phyloP scores from a whole-genome alignment of 2,113 vertebrate species.

The Oceanodroma tethys region DNA sequence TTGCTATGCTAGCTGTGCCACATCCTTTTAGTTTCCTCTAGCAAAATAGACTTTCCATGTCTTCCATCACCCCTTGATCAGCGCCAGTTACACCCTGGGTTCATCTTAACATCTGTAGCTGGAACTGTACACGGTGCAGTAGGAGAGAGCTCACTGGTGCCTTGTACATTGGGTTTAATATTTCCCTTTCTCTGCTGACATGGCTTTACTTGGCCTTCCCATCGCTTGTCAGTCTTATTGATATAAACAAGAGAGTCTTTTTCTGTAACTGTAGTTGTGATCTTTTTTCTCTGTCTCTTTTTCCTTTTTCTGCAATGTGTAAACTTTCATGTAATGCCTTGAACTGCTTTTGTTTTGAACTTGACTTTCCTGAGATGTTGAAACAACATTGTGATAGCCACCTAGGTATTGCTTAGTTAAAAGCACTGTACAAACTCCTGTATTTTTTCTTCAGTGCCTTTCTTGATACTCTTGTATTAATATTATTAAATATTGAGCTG shows the following conservation, averaged over 20 bases:
- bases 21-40: background rate
- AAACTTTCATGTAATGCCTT: background rate
- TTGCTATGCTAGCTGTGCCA: fast-evolving
- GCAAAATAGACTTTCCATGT: background rate
- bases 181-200: background rate
- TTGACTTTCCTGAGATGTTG: background rate
- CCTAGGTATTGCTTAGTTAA: background rate
- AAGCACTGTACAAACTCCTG: background rate
- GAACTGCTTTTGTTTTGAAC: background rate
- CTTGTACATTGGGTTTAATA: background rate
- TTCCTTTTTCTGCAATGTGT: background rate
- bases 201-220: background rate
- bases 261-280: background rate
- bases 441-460: background rate
- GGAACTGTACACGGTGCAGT: background rate
- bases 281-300: background rate
- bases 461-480: background rate
- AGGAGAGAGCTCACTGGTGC: background rate
- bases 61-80: background rate
- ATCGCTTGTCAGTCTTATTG: background rate
- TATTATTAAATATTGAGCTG: background rate
- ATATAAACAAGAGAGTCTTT: background rate
- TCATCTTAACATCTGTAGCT: background rate
- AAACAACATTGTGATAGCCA: background rate
- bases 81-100: background rate